These are phyloP conservation scores for Linnaemya vulpina DNA, from an alignment of 2,888 invertebrate species.

Conservation along the genomic window DNA sequence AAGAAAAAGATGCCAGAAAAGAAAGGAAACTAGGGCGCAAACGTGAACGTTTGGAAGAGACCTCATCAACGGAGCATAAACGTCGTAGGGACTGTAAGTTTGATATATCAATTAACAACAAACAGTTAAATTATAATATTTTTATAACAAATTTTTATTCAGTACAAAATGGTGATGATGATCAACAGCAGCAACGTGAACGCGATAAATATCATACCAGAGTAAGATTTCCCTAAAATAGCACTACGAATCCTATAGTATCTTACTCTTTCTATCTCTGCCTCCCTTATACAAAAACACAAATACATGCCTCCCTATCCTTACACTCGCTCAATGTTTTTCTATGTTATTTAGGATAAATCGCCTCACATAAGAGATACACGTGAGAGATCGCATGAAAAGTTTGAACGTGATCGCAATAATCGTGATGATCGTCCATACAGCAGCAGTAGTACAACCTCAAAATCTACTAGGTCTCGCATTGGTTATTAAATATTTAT, in stretches of 20 bases:
- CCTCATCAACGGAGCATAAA: slow-evolving; percentile 88
- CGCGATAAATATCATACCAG: slow-evolving; percentile 91
- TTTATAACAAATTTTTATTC: slow-evolving; percentile 31
- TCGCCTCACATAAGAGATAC: slow-evolving; percentile 88
- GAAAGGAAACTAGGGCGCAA: slow-evolving; percentile 92
- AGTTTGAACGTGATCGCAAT: slow-evolving; percentile 84
- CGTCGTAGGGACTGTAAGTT: slow-evolving; percentile 89
- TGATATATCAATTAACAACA: not conserved
- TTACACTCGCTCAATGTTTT: slow-evolving; percentile 69
- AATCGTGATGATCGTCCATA: slow-evolving; percentile 87
- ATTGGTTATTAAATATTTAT: slow-evolving; percentile 75
- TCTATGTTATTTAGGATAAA: slow-evolving; percentile 86
- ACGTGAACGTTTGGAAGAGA: slow-evolving; percentile 90
- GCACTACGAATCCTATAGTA: slow-evolving; percentile 29
- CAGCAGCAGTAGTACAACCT: slow-evolving; percentile 78
- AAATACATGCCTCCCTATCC: slow-evolving; percentile 60
- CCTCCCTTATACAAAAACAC: slow-evolving; percentile 37
- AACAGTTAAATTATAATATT: not conserved
- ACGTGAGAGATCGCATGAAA: slow-evolving; percentile 90
- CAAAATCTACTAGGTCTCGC: slow-evolving; percentile 81
- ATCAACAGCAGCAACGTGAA: slow-evolving; percentile 85
- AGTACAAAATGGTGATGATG: slow-evolving; percentile 90
- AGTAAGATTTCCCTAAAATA: slow-evolving; percentile 83
- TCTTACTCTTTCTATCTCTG: slow-evolving; percentile 39
- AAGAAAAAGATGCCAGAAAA: slow-evolving; percentile 91